Evolutionary conservation across 2,888 invertebrate species (phyloP).

Genomic region (Hydraecia micacea): DNA sequence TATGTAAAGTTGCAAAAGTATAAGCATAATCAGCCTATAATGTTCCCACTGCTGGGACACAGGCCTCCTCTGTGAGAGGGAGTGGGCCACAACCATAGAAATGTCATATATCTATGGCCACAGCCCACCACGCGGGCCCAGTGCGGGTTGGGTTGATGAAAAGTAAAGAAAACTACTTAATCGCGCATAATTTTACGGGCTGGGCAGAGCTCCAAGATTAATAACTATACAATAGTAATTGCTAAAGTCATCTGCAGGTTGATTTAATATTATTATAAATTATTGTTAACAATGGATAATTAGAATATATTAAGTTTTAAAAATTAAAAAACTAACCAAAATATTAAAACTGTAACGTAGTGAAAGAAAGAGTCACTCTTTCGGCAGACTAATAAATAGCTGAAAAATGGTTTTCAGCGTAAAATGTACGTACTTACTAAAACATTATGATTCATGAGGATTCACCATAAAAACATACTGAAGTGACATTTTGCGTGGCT

Average conservation of each 20-base stretch:
- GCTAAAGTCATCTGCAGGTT: neutral
- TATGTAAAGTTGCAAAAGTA: neutral
- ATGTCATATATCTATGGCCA: neutral
- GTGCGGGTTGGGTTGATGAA: neutral
- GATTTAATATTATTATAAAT: neutral
- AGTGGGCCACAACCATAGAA: neutral
- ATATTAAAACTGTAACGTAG: neutral
- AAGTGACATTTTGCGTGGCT: slow-evolving; percentile 35
- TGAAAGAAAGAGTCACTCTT: neutral
- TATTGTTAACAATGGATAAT: neutral
- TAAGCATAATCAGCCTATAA: too few species aligned
- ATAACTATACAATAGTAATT: slow-evolving; percentile 2
- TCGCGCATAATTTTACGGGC: neutral
- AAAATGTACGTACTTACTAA: slow-evolving; percentile 10
- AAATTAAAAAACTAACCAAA: neutral
- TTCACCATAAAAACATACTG: slow-evolving; percentile 12
- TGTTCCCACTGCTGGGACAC: too few species aligned
- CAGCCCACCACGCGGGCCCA: neutral
- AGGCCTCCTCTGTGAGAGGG: neutral
- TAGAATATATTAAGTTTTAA: neutral
- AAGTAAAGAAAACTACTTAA: neutral
- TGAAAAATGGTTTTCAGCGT: slow-evolving; percentile 5
- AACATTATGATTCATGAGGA: neutral
- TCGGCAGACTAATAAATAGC: neutral
- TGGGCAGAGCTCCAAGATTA: slow-evolving; percentile 11